Evolutionary conservation across 2,113 vertebrate species (phyloP).

Genomic region (Chiloscyllium plagiosum): DNA sequence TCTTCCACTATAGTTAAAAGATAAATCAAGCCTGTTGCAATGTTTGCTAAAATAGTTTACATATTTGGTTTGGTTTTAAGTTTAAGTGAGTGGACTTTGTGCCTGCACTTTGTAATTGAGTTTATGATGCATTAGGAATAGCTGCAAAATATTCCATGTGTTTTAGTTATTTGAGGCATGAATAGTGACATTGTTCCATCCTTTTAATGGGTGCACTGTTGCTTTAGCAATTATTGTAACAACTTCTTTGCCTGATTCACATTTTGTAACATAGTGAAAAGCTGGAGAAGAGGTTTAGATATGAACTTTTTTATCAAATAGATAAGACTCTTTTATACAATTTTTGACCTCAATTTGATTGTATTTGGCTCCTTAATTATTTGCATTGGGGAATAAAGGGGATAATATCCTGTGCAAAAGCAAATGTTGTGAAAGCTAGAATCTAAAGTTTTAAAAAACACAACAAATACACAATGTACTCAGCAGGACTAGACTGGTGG

Average conservation of each 20-base stretch:
- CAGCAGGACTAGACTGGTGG: neutral
- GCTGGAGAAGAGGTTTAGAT: constrained; percentile 7
- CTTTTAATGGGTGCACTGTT: neutral
- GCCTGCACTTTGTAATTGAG: neutral
- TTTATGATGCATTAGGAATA: neutral
- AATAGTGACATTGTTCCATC: neutral
- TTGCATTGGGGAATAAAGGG: neutral
- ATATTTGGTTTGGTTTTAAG: neutral
- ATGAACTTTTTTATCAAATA: neutral
- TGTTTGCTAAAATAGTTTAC: neutral
- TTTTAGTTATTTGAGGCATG: neutral
- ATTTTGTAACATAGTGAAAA: constrained; percentile 1
- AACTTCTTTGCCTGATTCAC: neutral
- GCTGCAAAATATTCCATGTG: neutral
- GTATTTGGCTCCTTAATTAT: neutral
- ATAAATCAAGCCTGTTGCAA: neutral
- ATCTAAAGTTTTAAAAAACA: neutral
- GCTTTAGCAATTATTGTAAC: neutral
- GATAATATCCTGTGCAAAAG: neutral
- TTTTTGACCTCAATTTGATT: neutral
- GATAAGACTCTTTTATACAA: neutral
- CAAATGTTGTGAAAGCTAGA: neutral
- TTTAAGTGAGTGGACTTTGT: neutral
- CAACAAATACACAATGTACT: neutral
- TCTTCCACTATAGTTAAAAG: neutral